These are phyloP conservation scores for Nomada hirtipes DNA, from an alignment of 2,888 invertebrate genomes.

Conservation along the genomic window DNA sequence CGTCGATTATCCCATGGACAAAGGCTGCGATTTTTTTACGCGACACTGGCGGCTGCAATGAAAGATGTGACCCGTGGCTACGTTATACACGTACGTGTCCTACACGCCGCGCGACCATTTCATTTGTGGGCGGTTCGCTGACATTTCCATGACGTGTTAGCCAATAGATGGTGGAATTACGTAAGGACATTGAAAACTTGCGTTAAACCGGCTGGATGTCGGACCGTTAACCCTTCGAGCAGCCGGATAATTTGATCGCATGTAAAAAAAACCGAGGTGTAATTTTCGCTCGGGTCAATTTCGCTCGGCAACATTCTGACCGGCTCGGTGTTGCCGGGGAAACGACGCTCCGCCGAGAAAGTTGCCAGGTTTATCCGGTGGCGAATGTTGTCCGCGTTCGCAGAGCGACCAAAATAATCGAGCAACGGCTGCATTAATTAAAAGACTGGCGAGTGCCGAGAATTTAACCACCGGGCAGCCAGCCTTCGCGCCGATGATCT, in stretches of 20 bases:
- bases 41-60: conserved; percentile 6
- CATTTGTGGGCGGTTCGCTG: conserved; percentile 76
- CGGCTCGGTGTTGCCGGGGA: not conserved
- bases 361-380: conserved; percentile 1
- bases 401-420: not conserved
- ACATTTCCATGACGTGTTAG: conserved; percentile 76
- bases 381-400: not conserved
- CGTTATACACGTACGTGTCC: conserved; percentile 64
- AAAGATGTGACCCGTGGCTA: conserved; percentile 67
- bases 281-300: conserved; percentile 3
- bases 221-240: conserved; percentile 49
- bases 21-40: conserved; percentile 45
- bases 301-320: not conserved
- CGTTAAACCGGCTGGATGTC: conserved; percentile 48
- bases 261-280: not conserved
- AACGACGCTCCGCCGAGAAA: conserved; percentile 23
- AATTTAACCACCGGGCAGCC: conserved; percentile 47
- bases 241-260: conserved; percentile 2
- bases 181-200: conserved; percentile 70
- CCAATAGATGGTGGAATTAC: conserved; percentile 73
- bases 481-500: conserved; percentile 57
- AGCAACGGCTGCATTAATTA: conserved; percentile 31
- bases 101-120: conserved; percentile 74
- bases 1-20: conserved; percentile 57
- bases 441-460: conserved; percentile 57